Conservation (phyloP, 2,797 vertebrate species). For the Prunella strophiata region DNA sequence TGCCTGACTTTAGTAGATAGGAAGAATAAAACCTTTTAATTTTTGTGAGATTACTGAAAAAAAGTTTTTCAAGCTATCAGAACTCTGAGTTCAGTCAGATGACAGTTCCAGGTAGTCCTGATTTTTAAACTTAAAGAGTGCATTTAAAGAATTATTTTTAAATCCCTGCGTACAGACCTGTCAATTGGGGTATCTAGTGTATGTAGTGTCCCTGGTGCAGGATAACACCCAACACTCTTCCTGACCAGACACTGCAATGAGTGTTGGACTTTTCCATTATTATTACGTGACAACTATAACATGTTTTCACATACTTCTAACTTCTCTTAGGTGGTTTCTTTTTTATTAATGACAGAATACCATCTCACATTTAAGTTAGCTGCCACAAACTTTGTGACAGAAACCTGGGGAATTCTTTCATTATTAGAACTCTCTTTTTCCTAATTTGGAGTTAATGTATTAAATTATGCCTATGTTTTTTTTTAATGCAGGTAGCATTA, state of each 20-base stretch:
- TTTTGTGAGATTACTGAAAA: neutral
- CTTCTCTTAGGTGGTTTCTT: neutral
- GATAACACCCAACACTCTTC: neutral
- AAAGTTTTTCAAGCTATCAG: neutral
- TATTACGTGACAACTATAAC: neutral
- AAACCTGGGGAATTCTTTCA: neutral
- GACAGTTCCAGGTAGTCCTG: neutral
- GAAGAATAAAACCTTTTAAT: neutral
- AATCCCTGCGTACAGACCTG: neutral
- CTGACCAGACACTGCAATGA: neutral
- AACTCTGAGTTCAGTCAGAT: neutral
- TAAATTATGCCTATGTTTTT: neutral
- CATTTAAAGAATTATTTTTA: neutral
- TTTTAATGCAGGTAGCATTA: neutral
- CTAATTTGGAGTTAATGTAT: neutral
- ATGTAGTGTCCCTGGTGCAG: neutral
- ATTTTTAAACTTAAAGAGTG: neutral
- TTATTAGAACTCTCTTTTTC: neutral
- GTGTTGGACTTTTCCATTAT: neutral
- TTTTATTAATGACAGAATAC: neutral
- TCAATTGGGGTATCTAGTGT: neutral
- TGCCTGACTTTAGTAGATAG: neutral
- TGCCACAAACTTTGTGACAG: neutral
- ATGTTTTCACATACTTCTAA: neutral
- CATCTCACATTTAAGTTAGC: neutral